Evolutionary conservation across 2,797 vertebrate genomes (phyloP).

Genomic region (Falco cherrug): DNA sequence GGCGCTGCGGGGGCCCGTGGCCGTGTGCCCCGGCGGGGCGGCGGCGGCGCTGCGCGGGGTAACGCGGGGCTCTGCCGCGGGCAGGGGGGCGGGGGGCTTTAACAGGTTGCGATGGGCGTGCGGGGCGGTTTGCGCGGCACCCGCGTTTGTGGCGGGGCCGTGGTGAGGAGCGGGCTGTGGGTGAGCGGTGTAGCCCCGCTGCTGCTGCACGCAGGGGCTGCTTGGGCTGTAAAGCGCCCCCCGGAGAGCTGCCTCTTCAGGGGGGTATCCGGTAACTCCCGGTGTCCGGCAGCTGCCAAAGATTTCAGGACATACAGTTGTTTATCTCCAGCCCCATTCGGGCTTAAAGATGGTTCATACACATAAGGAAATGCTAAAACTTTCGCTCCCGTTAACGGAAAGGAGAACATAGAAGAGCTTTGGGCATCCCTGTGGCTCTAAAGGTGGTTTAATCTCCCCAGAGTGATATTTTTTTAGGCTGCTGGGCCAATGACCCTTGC

Average conservation of each 20-base stretch:
- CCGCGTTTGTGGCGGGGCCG: neutral
- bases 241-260: neutral
- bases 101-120: conserved; percentile 36
- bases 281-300: neutral
- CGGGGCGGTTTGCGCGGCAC: neutral
- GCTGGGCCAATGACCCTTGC: neutral
- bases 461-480: neutral
- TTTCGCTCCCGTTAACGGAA: neutral
- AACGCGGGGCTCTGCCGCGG: neutral
- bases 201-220: neutral
- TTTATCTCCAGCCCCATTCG: neutral
- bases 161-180: neutral
- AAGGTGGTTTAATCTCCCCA: neutral
- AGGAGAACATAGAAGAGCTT: neutral
- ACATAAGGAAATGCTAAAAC: neutral
- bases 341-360: neutral
- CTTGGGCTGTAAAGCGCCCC: neutral
- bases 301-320: neutral
- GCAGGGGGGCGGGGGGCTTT: neutral
- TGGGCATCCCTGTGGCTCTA: neutral
- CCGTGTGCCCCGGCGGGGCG: neutral
- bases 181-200: neutral
- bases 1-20: neutral
- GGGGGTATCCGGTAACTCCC: neutral
- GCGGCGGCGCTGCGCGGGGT: neutral